Evolutionary conservation across 1,140 invertebrate species (phyloP), one percentile per base, ranked within the genome.

Genomic region (Atopsyche davidsoni): DNA sequence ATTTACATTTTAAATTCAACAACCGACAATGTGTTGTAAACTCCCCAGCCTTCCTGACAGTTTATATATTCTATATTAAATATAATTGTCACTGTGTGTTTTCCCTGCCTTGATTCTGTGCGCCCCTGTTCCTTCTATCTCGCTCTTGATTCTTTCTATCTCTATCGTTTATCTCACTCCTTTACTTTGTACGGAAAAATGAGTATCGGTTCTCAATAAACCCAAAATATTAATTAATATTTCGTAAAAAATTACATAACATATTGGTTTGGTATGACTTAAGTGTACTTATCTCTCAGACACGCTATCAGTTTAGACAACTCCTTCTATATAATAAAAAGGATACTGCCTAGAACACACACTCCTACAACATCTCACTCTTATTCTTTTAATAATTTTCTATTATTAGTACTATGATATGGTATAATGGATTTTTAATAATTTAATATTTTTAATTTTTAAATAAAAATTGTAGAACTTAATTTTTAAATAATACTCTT

Each of bases 1-100:
- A 55, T 55, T 55, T 57, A 52, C 50, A 52, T 57, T 52, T 44
- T 39, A 52, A 43, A 45, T 41, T 48, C 43, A 46, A 53, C 46
- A 49, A 53, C 47, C 47, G 40, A 57, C 36, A 51, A 57, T 57
- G 55, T 57, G 55, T 57, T 57, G 55, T 56, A 34, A 44, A 48
- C 31, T 56, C 24, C 45, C 46, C 23, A 38, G 49, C 44, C 44
- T 32, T 53, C 42, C 54, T 49, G 28, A 46, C 41, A 44, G 36
- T 57, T 28, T 53, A 22, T 51, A 41, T 38, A 38, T 47, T 32
- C 41, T 32, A 50, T 44, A 28, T 36, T 51, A 51, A 23, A 25
- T 31, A 43, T 55, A 42, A 34, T 46, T 57, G 55, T 56, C 48
- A 51, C 36, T 57, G 46, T 57, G 50, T 57, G 50, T 49, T 47